These are phyloP conservation scores for Urocolius indicus DNA, from an alignment of 2,113 vertebrate genomes.

Conservation along the genomic window DNA sequence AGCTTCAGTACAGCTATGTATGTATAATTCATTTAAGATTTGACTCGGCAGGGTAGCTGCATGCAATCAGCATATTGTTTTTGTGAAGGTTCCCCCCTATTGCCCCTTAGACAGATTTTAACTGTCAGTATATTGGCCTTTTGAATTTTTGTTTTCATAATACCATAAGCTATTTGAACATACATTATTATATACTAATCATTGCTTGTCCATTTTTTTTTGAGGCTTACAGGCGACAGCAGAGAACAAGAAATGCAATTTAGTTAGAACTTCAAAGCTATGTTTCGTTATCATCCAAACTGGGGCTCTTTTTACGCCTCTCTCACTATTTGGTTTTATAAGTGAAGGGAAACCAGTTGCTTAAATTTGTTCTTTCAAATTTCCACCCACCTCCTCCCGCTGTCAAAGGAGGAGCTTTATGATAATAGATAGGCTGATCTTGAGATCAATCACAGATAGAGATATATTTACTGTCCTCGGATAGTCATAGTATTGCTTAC, in stretches of 20 bases:
- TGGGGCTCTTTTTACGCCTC: slow-evolving; percentile 18
- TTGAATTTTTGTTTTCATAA: slow-evolving; percentile 66
- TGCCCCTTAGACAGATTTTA: slow-evolving; percentile 67
- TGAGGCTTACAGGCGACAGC: not conserved
- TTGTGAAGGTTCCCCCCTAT: slow-evolving; percentile 49
- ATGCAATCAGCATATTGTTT: slow-evolving; percentile 66
- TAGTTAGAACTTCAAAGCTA: slow-evolving; percentile 58
- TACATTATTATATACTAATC: slow-evolving; percentile 64
- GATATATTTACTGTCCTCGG: slow-evolving; percentile 26
- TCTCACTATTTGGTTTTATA: slow-evolving; percentile 34
- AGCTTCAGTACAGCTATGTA: slow-evolving; percentile 4
- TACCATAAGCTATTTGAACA: slow-evolving; percentile 65
- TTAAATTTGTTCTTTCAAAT: slow-evolving; percentile 46
- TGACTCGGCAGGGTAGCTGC: slow-evolving; percentile 58
- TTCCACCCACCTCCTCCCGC: not conserved
- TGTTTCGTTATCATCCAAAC: slow-evolving; percentile 5
- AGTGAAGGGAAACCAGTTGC: slow-evolving; percentile 49
- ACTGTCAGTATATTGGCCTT: slow-evolving; percentile 61
- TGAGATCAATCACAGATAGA: slow-evolving; percentile 44
- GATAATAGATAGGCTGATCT: slow-evolving; percentile 47
- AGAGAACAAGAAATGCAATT: slow-evolving; percentile 52
- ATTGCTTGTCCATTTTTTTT: slow-evolving; percentile 53
- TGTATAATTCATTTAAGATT: slow-evolving; percentile 71
- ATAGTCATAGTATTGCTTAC: slow-evolving; percentile 43
- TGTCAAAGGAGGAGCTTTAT: slow-evolving; percentile 21